Percentiles rank a stretch among this genome's conserved stretches.
Conservation (phyloP, 2,888 invertebrate species). For the Laothoe populi region DNA sequence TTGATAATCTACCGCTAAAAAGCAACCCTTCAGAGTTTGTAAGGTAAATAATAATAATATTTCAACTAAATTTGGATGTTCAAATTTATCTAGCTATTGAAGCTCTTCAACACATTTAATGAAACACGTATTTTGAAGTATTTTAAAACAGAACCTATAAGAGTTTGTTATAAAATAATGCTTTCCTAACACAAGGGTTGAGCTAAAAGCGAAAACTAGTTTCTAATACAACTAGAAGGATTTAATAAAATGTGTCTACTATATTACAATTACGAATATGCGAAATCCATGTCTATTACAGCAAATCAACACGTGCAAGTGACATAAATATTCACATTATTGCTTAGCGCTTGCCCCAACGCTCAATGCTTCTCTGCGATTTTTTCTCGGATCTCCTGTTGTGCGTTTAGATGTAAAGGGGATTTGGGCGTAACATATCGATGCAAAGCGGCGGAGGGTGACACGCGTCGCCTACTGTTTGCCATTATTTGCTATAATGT, state of each 20-base stretch:
- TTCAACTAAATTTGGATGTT: too few species aligned
- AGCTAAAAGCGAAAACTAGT: too few species aligned
- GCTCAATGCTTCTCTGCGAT: slow-evolving; percentile 59
- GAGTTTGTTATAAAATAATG: too few species aligned
- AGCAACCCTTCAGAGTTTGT: too few species aligned
- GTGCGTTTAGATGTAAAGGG: slow-evolving; percentile 80
- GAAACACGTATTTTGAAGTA: too few species aligned
- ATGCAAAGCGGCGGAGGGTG: slow-evolving; percentile 69
- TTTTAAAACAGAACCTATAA: too few species aligned
- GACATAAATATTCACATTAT: slow-evolving; percentile 83
- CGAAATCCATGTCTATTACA: slow-evolving; percentile 76
- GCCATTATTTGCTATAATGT: slow-evolving; percentile 83
- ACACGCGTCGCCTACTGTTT: slow-evolving; percentile 73
- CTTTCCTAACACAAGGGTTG: too few species aligned
- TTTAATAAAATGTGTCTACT: neutral
- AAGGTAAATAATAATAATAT: too few species aligned
- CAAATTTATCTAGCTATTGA: too few species aligned
- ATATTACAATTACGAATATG: slow-evolving; percentile 75
- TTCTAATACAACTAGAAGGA: neutral
- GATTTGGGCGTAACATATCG: slow-evolving; percentile 78
- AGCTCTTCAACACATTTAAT: too few species aligned
- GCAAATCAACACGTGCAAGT: slow-evolving; percentile 77
- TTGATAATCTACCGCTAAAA: too few species aligned
- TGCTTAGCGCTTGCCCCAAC: slow-evolving; percentile 63
- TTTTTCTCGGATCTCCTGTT: slow-evolving; percentile 74